Evolutionary conservation across 2,797 vertebrate genomes (phyloP).

Genomic region (Thalassophryne amazonica): DNA sequence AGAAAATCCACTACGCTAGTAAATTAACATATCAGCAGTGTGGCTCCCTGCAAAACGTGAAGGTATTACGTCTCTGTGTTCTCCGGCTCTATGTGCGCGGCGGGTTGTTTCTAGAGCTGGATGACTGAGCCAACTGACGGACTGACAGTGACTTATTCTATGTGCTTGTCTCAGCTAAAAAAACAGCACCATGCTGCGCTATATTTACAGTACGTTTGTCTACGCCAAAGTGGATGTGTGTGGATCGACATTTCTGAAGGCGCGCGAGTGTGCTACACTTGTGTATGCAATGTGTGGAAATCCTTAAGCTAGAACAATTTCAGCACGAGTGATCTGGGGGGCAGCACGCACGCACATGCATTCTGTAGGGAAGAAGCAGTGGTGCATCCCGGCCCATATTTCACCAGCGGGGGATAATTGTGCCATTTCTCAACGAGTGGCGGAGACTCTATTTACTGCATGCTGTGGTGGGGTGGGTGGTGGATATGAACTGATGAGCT

Average conservation of each 20-base stretch:
- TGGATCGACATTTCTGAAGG: not conserved
- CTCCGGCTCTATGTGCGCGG: constrained; percentile 4
- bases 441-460: constrained; percentile 79
- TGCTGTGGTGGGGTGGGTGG: constrained; percentile 71
- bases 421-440: constrained; percentile 78
- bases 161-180: constrained; percentile 59
- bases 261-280: not conserved
- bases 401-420: constrained; percentile 79
- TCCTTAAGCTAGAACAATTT: constrained; percentile 24
- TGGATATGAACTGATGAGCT: constrained; percentile 77
- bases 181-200: constrained; percentile 33
- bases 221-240: not conserved
- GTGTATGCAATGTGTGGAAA: constrained; percentile 13
- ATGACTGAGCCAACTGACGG: constrained; percentile 34
- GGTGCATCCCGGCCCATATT: constrained; percentile 76
- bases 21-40: not conserved
- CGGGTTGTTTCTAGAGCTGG: constrained; percentile 1
- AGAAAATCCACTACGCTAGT: not conserved
- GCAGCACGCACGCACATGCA: constrained; percentile 28
- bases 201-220: constrained; percentile 3
- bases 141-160: constrained; percentile 53
- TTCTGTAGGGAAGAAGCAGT: constrained; percentile 65
- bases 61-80: not conserved
- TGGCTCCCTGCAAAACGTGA: not conserved
- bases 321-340: constrained; percentile 33